Percentiles rank a stretch among this genome's conserved stretches.
These are phyloP conservation scores for Synanceia verrucosa DNA, from an alignment of 2,797 vertebrate species.

Conservation along the genomic window DNA sequence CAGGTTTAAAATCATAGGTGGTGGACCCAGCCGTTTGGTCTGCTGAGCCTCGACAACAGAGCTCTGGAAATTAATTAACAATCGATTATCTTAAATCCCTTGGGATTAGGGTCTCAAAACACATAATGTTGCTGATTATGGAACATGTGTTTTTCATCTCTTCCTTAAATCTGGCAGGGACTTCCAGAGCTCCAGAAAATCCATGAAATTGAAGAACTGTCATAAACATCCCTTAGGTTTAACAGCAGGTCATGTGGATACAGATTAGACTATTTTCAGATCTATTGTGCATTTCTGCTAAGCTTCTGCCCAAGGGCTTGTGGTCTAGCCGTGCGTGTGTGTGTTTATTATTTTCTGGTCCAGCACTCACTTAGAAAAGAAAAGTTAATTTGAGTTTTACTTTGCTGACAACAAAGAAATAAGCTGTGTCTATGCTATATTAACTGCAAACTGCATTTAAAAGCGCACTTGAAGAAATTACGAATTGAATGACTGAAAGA, in stretches of 20 bases:
- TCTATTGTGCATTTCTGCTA: slow-evolving; percentile 45
- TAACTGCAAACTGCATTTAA: slow-evolving; percentile 36
- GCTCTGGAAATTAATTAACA: slow-evolving; percentile 55
- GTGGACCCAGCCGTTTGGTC: slow-evolving; percentile 15
- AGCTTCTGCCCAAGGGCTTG: slow-evolving; percentile 45
- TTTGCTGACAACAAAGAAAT: slow-evolving; percentile 34
- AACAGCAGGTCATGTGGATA: slow-evolving; percentile 58
- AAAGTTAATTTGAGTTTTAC: slow-evolving; percentile 38
- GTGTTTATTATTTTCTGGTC: slow-evolving; percentile 40
- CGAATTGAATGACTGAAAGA: slow-evolving; percentile 25
- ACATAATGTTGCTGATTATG: slow-evolving; percentile 40
- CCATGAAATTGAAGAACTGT: slow-evolving; percentile 47
- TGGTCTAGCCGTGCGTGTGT: neutral
- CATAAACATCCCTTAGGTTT: slow-evolving; percentile 53
- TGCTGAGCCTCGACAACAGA: slow-evolving; percentile 28
- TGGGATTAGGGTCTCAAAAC: slow-evolving; percentile 35
- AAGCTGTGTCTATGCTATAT: slow-evolving; percentile 7
- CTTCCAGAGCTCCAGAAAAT: slow-evolving; percentile 38
- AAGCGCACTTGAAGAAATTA: slow-evolving; percentile 34
- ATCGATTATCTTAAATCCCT: slow-evolving; percentile 54
- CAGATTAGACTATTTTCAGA: slow-evolving; percentile 62
- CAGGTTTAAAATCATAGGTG: slow-evolving; percentile 19
- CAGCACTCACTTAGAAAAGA: slow-evolving; percentile 40
- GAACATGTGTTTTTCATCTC: slow-evolving; percentile 56
- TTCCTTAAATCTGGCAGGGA: slow-evolving; percentile 36